Conservation (phyloP, 2,888 invertebrate genomes). For the Megastigmus dorsalis region DNA sequence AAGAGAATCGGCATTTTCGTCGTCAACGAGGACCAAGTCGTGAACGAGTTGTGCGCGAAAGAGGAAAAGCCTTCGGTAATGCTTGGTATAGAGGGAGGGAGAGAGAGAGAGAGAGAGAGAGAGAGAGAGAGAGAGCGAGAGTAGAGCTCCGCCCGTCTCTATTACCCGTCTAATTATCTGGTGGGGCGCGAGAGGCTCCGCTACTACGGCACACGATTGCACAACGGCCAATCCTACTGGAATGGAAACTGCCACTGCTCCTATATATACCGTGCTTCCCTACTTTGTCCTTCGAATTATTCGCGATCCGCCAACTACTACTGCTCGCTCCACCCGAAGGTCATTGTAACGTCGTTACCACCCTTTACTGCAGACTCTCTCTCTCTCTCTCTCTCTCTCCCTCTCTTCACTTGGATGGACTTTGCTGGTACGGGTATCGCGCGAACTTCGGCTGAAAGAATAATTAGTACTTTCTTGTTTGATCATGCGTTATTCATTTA, state of each 20-base stretch:
- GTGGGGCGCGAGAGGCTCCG: conserved; percentile 61
- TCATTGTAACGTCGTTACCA: conserved; percentile 73
- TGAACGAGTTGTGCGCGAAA: neutral
- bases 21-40: conserved; percentile 10
- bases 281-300: conserved; percentile 61
- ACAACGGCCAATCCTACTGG: conserved; percentile 62
- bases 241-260: conserved; percentile 60
- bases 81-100: conserved; percentile 19
- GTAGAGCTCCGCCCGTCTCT: conserved; percentile 62
- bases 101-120: conserved; percentile 45
- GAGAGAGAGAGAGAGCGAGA: conserved; percentile 49
- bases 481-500: neutral
- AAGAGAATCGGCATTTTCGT: conserved; percentile 33
- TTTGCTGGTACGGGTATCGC: too few species aligned
- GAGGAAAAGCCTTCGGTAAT: neutral
- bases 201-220: conserved; percentile 44
- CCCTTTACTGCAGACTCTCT: conserved; percentile 63
- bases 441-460: too few species aligned
- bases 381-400: too few species aligned
- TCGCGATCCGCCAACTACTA: conserved; percentile 59
- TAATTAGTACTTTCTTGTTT: too few species aligned
- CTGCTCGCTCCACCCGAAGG: conserved; percentile 61
- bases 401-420: too few species aligned
- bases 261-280: conserved; percentile 62
- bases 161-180: conserved; percentile 73